Evolutionary conservation across 2,113 vertebrate species (phyloP), one percentile per base, ranked within the genome.

Genomic region (Strix aluco): DNA sequence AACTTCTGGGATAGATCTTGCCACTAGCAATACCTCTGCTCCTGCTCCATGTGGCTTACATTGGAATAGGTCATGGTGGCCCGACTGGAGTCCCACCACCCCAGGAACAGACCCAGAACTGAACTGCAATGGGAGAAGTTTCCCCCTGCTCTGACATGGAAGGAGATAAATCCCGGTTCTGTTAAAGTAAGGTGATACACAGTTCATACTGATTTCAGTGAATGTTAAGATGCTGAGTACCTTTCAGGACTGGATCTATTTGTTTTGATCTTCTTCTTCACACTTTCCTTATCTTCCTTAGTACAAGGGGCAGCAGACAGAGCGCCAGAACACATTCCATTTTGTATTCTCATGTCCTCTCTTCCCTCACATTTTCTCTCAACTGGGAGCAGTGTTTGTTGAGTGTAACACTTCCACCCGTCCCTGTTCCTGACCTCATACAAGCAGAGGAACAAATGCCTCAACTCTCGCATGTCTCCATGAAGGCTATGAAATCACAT

Each of bases 1-100:
- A 86, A 55, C 20, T 92, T 73, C 36, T 70, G 14, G 6, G 16
- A 52, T 22, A 34, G 44, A 75, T 63, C 11, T 13, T 84, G 7
- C 3, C 23, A 11, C 21, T 32, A 73, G 25, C 0, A 0, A 32
- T 17, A 21, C 0, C 2, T 2, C 14, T 4, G 12, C 2, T 86
- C 13, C 27, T 42, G 11, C 15, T 5, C 27, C 20, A 63, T 6
- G 5, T 46, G 10, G 2, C 8, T 90, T 77, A 26, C 2, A 0
- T 3, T 77, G 59, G 25, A 87, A 32, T 2, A 46, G 8, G 17
- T 36, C 3, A 14, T 18, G 13, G 3, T 70, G 30, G 8, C 3
- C 17, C 49, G 8, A 16, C 7, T 49, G 29, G 51, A 46, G 10
- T 44, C 12, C 36, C 23, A 32, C 5, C 9, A 69, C 2, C 5